Conservation (phyloP, 2,888 invertebrate species). For the Folsomia manolachei region DNA sequence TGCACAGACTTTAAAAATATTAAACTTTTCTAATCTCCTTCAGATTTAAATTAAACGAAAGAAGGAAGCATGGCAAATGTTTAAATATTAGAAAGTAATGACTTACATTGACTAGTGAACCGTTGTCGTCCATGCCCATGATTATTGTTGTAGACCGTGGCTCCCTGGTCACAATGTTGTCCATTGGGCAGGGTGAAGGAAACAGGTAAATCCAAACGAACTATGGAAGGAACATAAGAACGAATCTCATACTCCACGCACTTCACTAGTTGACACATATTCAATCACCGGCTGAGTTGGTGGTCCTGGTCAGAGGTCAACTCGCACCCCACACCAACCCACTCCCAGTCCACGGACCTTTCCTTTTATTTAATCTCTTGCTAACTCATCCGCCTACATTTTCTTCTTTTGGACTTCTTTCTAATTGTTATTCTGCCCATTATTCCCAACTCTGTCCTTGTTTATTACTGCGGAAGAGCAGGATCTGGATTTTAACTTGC, state of each 20-base stretch:
- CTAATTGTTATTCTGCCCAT: neutral
- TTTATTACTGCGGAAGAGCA: too few species aligned
- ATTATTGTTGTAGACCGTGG: conserved; percentile 40
- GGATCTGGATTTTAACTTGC: too few species aligned
- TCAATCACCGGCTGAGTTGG: neutral
- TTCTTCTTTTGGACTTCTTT: neutral
- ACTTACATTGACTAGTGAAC: conserved; percentile 40
- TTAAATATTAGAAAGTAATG: too few species aligned
- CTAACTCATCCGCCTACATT: neutral
- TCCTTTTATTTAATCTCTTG: neutral
- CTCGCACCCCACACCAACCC: neutral
- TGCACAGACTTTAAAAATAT: too few species aligned
- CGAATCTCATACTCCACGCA: conserved; percentile 43
- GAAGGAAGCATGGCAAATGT: too few species aligned
- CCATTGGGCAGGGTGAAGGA: conserved; percentile 38
- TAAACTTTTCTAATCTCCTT: too few species aligned
- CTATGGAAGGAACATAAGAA: conserved; percentile 44
- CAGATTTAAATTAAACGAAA: too few species aligned
- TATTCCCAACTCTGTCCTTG: too few species aligned
- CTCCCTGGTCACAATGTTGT: conserved; percentile 32
- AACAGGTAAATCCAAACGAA: conserved; percentile 39
- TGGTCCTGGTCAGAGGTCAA: conserved; percentile 7
- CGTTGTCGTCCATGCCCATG: conserved; percentile 33
- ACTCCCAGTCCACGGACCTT: neutral
- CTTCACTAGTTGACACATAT: conserved; percentile 44